A percentile compares a stretch with the other conserved stretches of the same genome.
Conservation (phyloP, 2,888 invertebrate species). For the Hydropsyche betteni region DNA sequence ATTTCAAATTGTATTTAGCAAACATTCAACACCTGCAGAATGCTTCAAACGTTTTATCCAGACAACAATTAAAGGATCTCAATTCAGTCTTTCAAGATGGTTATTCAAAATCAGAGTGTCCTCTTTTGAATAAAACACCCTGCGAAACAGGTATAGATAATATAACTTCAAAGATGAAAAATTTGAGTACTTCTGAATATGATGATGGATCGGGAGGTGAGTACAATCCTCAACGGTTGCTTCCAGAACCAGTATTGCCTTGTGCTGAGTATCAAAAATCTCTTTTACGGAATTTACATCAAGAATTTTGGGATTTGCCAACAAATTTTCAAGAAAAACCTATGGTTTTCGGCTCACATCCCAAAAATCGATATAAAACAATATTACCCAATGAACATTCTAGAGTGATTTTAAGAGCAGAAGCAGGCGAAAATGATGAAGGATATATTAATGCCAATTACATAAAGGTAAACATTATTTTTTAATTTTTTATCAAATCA, state of each 20-base stretch:
- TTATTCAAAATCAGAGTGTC: slow-evolving; percentile 62
- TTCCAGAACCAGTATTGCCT: slow-evolving; percentile 58
- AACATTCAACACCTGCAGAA: slow-evolving; percentile 78
- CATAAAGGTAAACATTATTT: slow-evolving; percentile 74
- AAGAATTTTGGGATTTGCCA: slow-evolving; percentile 95
- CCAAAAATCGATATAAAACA: slow-evolving; percentile 89
- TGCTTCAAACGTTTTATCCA: slow-evolving; percentile 70
- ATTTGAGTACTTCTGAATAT: slow-evolving; percentile 30
- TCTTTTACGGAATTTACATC: slow-evolving; percentile 74
- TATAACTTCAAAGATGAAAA: slow-evolving; percentile 12
- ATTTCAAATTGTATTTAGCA: slow-evolving; percentile 75
- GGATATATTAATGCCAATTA: slow-evolving; percentile 95
- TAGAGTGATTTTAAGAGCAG: slow-evolving; percentile 74
- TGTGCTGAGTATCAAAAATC: slow-evolving; percentile 71
- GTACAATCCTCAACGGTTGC: slow-evolving; percentile 48
- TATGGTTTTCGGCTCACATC: slow-evolving; percentile 86
- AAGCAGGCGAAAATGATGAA: slow-evolving; percentile 67
- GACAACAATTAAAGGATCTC: slow-evolving; percentile 69
- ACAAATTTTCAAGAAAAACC: slow-evolving; percentile 91
- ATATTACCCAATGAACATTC: slow-evolving; percentile 91
- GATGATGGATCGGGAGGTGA: slow-evolving; percentile 46
- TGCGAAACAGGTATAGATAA: neutral
- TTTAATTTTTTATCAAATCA: neutral
- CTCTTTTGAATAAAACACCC: slow-evolving; percentile 26
- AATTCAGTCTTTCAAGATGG: slow-evolving; percentile 69